Conservation (phyloP, 2,797 vertebrate genomes). For the Vireo griseus region DNA sequence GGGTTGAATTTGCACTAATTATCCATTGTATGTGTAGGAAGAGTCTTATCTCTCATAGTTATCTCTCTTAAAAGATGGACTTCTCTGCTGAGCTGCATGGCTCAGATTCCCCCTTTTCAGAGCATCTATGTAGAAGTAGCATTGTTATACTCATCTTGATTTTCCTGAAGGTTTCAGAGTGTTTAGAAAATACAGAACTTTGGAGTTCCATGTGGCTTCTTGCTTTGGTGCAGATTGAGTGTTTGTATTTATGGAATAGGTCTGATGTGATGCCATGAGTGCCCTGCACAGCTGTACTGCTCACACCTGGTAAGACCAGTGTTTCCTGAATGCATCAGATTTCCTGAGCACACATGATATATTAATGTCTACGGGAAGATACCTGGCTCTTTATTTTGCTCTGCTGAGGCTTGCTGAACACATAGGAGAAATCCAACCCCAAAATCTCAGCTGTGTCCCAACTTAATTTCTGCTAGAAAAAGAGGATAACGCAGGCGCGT, state of each 20-base stretch:
- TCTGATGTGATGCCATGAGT: background rate
- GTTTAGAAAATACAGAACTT: background rate
- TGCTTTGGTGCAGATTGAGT: background rate
- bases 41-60: background rate
- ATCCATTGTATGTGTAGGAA: background rate
- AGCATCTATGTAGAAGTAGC: fast-evolving
- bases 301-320: constrained; percentile 6
- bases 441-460: background rate
- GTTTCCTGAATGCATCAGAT: constrained; percentile 10
- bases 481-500: background rate
- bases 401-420: background rate
- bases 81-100: background rate
- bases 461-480: background rate
- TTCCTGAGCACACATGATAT: background rate
- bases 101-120: background rate
- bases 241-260: background rate
- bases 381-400: background rate
- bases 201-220: background rate
- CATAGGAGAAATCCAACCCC: background rate
- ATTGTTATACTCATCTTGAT: background rate
- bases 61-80: background rate
- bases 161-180: background rate
- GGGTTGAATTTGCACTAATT: background rate
- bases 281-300: background rate
- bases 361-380: background rate